phyloP scores from a whole-genome alignment of 2,888 invertebrate genomes.

The Epinotia brunnichana region DNA sequence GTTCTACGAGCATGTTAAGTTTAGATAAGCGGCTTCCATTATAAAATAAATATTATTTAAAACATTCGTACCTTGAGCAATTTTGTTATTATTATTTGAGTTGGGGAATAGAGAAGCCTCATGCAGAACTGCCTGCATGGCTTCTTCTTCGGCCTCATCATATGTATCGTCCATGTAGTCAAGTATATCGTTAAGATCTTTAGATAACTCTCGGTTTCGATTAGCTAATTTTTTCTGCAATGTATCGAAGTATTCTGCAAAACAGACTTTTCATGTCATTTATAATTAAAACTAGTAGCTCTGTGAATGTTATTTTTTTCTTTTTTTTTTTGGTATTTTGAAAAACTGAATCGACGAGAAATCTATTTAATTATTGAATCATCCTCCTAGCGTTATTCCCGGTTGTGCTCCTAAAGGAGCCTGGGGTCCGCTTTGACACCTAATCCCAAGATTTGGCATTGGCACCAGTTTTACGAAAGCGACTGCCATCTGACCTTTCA shows the following conservation, averaged over 20 bases:
- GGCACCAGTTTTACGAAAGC: no score
- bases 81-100: background rate
- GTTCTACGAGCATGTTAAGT: no score
- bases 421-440: no score
- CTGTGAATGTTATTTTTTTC: no score
- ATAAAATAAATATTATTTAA: background rate
- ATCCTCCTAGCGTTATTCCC: no score
- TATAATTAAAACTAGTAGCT: background rate
- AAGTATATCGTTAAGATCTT: slow-evolving; percentile 4
- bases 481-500: no score
- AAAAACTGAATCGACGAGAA: no score
- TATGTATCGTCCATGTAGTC: slow-evolving; percentile 20
- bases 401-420: no score
- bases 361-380: no score
- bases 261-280: background rate
- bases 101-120: background rate
- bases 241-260: background rate
- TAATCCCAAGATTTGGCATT: no score
- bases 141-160: background rate
- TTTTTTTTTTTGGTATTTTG: no score
- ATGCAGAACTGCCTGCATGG: slow-evolving; percentile 2
- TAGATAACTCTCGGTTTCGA: background rate
- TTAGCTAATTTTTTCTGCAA: background rate
- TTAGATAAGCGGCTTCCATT: no score
- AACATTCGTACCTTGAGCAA: slow-evolving; percentile 12